Conservation (phyloP, 2,797 vertebrate genomes). For the Benthosema pterotum region DNA sequence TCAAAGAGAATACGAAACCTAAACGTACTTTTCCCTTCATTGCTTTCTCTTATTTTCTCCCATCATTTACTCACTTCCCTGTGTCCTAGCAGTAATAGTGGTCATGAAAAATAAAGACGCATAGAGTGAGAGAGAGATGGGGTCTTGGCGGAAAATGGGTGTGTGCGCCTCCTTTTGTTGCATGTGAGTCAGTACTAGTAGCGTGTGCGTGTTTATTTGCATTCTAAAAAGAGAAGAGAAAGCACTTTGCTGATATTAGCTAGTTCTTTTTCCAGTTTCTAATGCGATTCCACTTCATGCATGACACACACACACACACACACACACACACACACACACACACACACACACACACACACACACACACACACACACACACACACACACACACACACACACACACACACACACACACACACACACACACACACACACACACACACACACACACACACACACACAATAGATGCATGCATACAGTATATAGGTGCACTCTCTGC, state of each 20-base stretch:
- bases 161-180: constrained; percentile 1
- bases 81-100: constrained; percentile 46
- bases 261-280: constrained; percentile 46
- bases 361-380: not conserved
- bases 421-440: too few relatives aligned
- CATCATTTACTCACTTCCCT: constrained; percentile 27
- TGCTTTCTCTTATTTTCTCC: constrained; percentile 3
- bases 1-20: constrained; percentile 7
- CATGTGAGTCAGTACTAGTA: not conserved
- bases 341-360: not conserved
- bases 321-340: constrained; percentile 9
- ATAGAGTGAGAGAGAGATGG: not conserved
- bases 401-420: not conserved
- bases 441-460: constrained; percentile 1
- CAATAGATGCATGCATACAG: not conserved
- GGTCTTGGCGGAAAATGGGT: constrained; percentile 29
- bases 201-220: not conserved
- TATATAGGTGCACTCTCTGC: too few relatives aligned
- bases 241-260: constrained; percentile 57
- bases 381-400: constrained; percentile 1
- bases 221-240: constrained; percentile 22
- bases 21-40: constrained; percentile 1
- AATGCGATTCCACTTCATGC: constrained; percentile 50
- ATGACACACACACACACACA: not conserved
- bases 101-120: constrained; percentile 51